Conservation (phyloP, 2,113 vertebrate genomes). For the Rhegmatorhina hoffmannsi region DNA sequence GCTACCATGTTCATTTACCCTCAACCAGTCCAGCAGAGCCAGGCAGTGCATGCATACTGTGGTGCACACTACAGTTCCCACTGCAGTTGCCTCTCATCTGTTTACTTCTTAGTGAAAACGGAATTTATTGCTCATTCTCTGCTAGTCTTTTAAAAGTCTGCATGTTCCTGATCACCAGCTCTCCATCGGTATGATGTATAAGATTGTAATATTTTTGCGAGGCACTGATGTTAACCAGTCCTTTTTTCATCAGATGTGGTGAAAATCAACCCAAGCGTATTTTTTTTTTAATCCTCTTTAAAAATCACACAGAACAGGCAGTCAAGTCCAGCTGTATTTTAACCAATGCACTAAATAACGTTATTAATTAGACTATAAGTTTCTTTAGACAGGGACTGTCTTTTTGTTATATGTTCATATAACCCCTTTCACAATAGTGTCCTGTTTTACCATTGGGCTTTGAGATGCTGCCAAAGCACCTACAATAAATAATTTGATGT, state of each 20-base stretch:
- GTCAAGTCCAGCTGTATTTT: not conserved
- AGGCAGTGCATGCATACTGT: not conserved
- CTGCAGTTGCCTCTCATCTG: not conserved
- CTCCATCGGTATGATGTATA: not conserved
- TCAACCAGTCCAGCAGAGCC: not conserved
- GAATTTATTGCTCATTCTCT: not conserved
- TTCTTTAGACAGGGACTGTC: not conserved
- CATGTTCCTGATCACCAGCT: not conserved
- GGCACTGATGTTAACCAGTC: not conserved
- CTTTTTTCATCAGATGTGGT: not conserved
- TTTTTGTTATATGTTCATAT: not conserved
- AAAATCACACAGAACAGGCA: not conserved
- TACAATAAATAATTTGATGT: conserved; percentile 7
- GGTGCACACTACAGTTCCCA: not conserved
- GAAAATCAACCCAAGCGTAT: not conserved
- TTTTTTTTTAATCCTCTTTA: not conserved
- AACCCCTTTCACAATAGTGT: not conserved
- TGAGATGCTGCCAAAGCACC: not conserved
- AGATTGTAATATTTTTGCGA: not conserved
- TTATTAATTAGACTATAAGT: not conserved
- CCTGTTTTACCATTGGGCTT: not conserved
- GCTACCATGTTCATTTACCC: not conserved
- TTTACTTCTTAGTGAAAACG: conserved; percentile 43
- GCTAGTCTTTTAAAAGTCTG: conserved; percentile 28
- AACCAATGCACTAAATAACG: not conserved